phyloP scores from a whole-genome alignment of 64 coral and sea anemone genomes.

The Dendrophyllia cribrosa region DNA sequence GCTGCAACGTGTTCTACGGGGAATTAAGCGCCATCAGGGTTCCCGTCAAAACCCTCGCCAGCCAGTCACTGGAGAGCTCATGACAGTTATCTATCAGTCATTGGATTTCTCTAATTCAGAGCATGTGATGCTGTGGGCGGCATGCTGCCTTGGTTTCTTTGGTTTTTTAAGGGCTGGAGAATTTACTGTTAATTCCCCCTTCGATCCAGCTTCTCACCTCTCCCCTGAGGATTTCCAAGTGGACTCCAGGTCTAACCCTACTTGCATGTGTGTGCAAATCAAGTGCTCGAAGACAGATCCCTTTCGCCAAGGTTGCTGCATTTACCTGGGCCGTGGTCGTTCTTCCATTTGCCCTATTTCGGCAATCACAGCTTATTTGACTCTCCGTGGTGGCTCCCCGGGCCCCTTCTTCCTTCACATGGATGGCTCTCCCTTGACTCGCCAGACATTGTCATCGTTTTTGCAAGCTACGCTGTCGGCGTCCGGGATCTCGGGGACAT shows the following conservation, averaged over 20 bases:
- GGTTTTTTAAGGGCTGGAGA: not conserved
- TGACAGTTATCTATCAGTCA: not conserved
- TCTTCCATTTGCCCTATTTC: not conserved
- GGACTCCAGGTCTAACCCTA: not conserved
- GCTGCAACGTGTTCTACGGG: not conserved
- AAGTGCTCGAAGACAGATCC: constrained; percentile 17
- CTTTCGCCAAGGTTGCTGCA: constrained; percentile 14
- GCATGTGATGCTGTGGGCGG: not conserved
- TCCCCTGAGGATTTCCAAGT: not conserved
- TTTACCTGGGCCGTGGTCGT: constrained; percentile 3
- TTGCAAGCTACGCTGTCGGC: not conserved
- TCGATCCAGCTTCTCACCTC: not conserved
- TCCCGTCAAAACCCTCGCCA: not conserved
- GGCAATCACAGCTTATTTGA: not conserved
- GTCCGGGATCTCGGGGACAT: not conserved
- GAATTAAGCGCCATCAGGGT: not conserved
- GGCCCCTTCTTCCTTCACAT: not conserved
- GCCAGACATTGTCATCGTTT: not conserved
- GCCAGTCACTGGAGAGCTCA: not conserved
- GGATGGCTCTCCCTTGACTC: not conserved
- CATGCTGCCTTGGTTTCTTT: constrained; percentile 19
- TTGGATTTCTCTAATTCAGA: constrained; percentile 10
- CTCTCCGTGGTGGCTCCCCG: not conserved
- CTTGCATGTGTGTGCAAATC: not conserved
- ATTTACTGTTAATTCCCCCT: constrained; percentile 13